Base-by-base conservation (phyloP, 2,888 invertebrate species). In the Bombylius discolor region DNA sequence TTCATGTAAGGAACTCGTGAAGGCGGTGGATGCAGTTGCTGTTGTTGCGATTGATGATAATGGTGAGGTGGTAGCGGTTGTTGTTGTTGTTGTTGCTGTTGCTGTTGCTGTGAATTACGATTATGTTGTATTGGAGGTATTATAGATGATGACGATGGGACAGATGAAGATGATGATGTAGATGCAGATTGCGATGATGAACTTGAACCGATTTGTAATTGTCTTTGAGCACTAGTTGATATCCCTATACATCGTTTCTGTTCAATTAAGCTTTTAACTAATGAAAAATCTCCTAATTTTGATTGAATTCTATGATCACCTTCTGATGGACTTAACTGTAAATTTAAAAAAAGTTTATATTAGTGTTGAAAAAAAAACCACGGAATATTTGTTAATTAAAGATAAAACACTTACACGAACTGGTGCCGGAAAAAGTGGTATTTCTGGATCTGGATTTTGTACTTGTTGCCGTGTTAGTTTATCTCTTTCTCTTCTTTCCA, bases 1-100 rank as follows among this genome's bases (percentile, higher is more conserved):
- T 83, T 83, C 34, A 80, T 76, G 72, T 81, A 82, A 5, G 64
- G 56, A 48, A 55, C 44, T 52, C 62, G 59, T 62, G 66, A 56
- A 47, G 50, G 51, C 4, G 34, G 48, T 14, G 50, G 57, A 51
- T 57, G 57, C n/a, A 51, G 42, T 51, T 51, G 60, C 47, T 58
- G 58, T 31, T 59, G 58, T 46, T 56, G 56, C n/a, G 52, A 36
- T 49, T 51, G 60, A 51, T 58, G 57, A 31, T 59, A 59, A 51
- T 58, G 57, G 51, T 58, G 57, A 13, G 56, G 12, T 42, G 57
- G 47, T 48, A 63, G 63, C 11, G 63, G 62, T n/a, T 46, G 56
- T 23, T 32, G 53, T 23, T 34, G 51, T 5, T 31, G 13, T 46
- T 51, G 50, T 14, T 46, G 49, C 31, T 36, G 36, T 56, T 63